phyloP scores from a whole-genome alignment of 1,140 invertebrate species.

The Daktulosphaira vitifoliae region DNA sequence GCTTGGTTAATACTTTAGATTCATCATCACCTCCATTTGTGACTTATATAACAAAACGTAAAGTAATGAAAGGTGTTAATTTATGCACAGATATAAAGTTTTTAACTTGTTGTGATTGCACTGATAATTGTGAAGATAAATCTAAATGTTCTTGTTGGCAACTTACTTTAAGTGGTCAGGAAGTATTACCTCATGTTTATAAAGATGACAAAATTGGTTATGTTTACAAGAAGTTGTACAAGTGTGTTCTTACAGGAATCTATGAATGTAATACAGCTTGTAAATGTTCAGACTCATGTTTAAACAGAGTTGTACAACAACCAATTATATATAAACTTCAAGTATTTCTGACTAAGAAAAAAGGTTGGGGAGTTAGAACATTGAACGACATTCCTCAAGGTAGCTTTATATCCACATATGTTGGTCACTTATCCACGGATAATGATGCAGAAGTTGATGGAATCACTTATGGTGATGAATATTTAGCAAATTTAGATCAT shows the following conservation, averaged over 20 bases:
- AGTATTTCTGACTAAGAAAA: constrained; percentile 74
- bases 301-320: constrained; percentile 82
- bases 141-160: constrained; percentile 85
- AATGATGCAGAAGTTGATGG: constrained; percentile 73
- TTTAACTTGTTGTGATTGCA: constrained; percentile 82
- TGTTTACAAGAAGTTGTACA: constrained; percentile 67
- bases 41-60: constrained; percentile 72
- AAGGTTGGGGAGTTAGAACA: constrained; percentile 93
- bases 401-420: constrained; percentile 90
- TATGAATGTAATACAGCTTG: constrained; percentile 89
- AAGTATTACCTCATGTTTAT: constrained; percentile 46
- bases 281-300: constrained; percentile 68
- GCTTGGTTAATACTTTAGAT: constrained; percentile 84
- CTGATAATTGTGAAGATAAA: constrained; percentile 81
- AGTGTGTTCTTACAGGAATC: constrained; percentile 80
- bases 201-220: constrained; percentile 59
- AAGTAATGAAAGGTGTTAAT: constrained; percentile 73
- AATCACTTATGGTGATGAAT: constrained; percentile 83
- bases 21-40: constrained; percentile 71
- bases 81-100: constrained; percentile 80
- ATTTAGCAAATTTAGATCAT: constrained; percentile 91
- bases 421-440: constrained; percentile 84
- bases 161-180: constrained; percentile 64
- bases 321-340: constrained; percentile 71
- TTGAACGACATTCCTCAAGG: constrained; percentile 89